Percentiles rank a stretch among this genome's conserved stretches.
These are phyloP conservation scores for Diloba caeruleocephala DNA, from an alignment of 2,888 invertebrate genomes.

Conservation along the genomic window DNA sequence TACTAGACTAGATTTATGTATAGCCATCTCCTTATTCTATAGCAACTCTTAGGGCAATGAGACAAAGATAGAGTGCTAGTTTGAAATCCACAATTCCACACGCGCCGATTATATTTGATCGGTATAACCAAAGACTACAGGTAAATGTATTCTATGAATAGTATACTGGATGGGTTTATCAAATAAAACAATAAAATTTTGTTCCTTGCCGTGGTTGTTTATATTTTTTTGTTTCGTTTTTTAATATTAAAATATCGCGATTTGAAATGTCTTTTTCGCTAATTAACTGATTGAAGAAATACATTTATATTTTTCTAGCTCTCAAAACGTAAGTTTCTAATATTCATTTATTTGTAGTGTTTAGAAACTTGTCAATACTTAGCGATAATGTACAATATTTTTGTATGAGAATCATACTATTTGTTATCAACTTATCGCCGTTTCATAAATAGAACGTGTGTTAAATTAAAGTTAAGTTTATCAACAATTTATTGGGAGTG, in stretches of 20 bases:
- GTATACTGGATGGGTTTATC: no score
- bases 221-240: slow-evolving; percentile 35
- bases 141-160: no score
- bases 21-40: slow-evolving; percentile 10
- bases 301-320: slow-evolving; percentile 10
- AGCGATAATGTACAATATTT: background rate
- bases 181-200: slow-evolving; percentile 15
- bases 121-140: no score
- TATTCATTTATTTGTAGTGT: slow-evolving; percentile 12
- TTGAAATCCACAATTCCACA: background rate
- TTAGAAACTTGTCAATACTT: slow-evolving; percentile 5
- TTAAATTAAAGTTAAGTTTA: slow-evolving; percentile 16
- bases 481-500: slow-evolving; percentile 18
- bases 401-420: slow-evolving; percentile 8
- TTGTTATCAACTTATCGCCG: slow-evolving; percentile 28
- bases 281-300: slow-evolving; percentile 9
- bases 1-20: slow-evolving; percentile 1
- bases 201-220: slow-evolving; percentile 36
- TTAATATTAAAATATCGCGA: background rate
- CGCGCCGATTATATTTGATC: slow-evolving; percentile 9
- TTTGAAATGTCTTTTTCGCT: slow-evolving; percentile 12
- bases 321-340: slow-evolving; percentile 38
- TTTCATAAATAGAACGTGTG: slow-evolving; percentile 13
- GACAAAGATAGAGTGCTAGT: slow-evolving; percentile 32
- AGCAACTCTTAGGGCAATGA: background rate